Evolutionary conservation across 1,140 invertebrate genomes (phyloP).

Genomic region (Hesperophylax magnus): DNA sequence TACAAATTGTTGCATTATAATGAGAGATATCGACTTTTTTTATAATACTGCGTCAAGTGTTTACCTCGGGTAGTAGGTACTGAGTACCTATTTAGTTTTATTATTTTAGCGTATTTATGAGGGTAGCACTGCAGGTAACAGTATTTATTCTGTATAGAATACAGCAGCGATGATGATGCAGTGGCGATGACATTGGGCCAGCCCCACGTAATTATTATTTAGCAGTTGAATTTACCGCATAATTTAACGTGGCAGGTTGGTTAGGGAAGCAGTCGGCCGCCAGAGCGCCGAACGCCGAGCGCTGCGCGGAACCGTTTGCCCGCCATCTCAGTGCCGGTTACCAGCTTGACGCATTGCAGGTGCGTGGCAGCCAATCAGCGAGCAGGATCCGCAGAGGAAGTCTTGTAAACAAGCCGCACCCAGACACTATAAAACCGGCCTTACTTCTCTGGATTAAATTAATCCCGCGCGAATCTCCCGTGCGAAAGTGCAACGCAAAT

Average conservation of each 20-base stretch:
- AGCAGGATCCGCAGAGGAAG: constrained; percentile 73
- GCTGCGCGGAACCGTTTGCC: constrained; percentile 60
- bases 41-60: no score
- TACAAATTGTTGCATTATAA: no score
- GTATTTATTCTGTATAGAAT: no score
- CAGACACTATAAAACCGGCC: constrained; percentile 70
- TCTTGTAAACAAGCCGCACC: constrained; percentile 71
- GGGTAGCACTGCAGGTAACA: no score
- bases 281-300: constrained; percentile 60
- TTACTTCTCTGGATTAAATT: constrained; percentile 66
- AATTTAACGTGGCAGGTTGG: constrained; percentile 45
- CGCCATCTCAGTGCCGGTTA: constrained; percentile 61
- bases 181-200: not conserved
- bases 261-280: constrained; percentile 42
- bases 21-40: no score
- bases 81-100: no score
- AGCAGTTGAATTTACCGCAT: constrained; percentile 54
- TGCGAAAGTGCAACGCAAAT: constrained; percentile 19
- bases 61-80: no score
- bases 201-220: constrained; percentile 13
- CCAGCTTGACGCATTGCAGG: constrained; percentile 86
- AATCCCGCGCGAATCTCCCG: constrained; percentile 45
- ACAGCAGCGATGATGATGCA: no score
- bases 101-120: no score
- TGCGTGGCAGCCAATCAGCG: constrained; percentile 80